Conservation (phyloP, 1,140 invertebrate genomes). For the Papilio polytes region DNA sequence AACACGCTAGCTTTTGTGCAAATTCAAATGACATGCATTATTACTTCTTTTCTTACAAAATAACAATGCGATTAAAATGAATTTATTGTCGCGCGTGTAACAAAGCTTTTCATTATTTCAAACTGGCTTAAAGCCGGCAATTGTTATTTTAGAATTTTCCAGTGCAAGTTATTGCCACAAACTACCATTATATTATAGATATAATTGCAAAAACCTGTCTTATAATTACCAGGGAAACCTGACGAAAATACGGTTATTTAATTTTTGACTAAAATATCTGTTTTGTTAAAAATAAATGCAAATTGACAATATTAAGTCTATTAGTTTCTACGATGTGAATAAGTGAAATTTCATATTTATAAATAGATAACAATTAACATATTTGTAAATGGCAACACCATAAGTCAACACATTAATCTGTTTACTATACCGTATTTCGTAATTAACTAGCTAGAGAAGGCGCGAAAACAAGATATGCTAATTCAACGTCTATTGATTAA, state of each 20-base stretch:
- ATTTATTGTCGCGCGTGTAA: slow-evolving; percentile 31
- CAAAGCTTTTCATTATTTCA: not conserved
- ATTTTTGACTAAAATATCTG: not conserved
- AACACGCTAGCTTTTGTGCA: slow-evolving; percentile 13
- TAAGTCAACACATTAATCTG: slow-evolving; percentile 28
- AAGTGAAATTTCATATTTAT: not conserved
- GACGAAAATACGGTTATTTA: not conserved
- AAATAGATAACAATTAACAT: slow-evolving; percentile 2
- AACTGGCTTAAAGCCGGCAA: not conserved
- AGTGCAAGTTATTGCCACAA: not conserved
- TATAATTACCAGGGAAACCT: not conserved
- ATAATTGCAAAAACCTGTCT: no score
- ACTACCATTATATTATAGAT: not conserved
- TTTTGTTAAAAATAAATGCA: not conserved
- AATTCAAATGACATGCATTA: slow-evolving; percentile 26
- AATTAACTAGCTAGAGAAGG: slow-evolving; percentile 49
- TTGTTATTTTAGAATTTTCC: not conserved
- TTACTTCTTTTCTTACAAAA: slow-evolving; percentile 6
- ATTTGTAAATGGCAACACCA: not conserved
- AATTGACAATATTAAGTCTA: not conserved
- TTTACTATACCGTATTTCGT: slow-evolving; percentile 48
- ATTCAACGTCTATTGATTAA: slow-evolving; percentile 69
- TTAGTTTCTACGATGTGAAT: not conserved
- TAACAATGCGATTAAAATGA: slow-evolving; percentile 24
- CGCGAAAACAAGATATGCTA: slow-evolving; percentile 71